Conservation (phyloP, 2,888 invertebrate genomes). For the Uropetala carovei region DNA sequence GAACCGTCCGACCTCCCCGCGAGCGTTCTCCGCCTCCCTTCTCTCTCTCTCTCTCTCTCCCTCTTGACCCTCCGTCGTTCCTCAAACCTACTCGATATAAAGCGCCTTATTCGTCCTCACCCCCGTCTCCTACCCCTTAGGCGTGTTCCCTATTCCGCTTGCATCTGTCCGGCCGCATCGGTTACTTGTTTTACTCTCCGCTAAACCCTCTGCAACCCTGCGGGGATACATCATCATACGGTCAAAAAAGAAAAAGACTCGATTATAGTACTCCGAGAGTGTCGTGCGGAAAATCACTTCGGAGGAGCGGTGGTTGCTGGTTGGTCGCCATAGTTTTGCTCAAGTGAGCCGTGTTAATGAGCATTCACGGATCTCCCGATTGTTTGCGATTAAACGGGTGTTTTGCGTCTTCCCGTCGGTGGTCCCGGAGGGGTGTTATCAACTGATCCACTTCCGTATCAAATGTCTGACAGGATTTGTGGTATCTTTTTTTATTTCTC, state of each 20-base stretch:
- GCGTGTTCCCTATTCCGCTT: not conserved
- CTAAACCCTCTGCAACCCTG: not conserved
- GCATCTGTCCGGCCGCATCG: not conserved
- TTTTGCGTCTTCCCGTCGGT: not conserved
- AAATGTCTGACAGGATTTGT: not conserved
- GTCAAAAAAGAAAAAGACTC: not conserved
- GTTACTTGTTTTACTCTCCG: not conserved
- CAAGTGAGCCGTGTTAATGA: conserved; percentile 1
- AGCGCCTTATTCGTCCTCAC: too few species aligned
- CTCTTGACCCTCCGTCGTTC: too few species aligned
- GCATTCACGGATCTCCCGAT: not conserved
- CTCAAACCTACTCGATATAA: too few species aligned
- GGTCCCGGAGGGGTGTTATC: not conserved
- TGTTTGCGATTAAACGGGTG: not conserved
- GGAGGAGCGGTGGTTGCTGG: not conserved
- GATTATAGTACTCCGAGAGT: not conserved
- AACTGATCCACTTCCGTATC: not conserved
- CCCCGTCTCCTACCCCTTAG: too few species aligned
- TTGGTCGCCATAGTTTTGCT: not conserved
- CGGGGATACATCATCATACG: not conserved
- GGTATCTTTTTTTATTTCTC: not conserved
- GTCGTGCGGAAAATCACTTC: conserved; percentile 19
- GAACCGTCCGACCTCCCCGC: not conserved
- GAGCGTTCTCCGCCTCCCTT: not conserved
- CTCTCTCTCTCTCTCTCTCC: not conserved